These are phyloP conservation scores for Megaceryle alcyon DNA, from an alignment of 2,797 vertebrate species.

Conservation along the genomic window DNA sequence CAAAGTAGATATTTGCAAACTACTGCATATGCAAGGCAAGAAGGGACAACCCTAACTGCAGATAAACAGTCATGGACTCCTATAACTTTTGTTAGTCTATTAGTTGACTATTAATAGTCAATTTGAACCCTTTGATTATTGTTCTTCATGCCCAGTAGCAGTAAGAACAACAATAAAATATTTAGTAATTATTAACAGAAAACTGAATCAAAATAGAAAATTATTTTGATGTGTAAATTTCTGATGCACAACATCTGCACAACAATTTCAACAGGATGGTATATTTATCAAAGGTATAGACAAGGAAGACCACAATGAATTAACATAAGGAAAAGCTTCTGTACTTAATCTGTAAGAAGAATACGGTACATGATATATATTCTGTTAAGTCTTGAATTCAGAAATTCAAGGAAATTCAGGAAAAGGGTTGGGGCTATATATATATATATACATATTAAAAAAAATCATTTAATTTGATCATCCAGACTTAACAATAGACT, in stretches of 20 bases:
- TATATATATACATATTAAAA: not conserved
- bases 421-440: not conserved
- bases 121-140: not conserved
- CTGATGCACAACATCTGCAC: not conserved
- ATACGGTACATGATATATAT: not conserved
- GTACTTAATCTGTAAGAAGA: not conserved
- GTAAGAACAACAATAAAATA: not conserved
- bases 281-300: not conserved
- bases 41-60: not conserved
- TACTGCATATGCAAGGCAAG: not conserved
- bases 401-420: not conserved
- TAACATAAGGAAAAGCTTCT: not conserved
- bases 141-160: not conserved
- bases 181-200: not conserved
- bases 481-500: not conserved
- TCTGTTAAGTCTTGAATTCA: not conserved
- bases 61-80: not conserved
- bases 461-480: not conserved
- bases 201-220: not conserved
- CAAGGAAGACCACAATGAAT: not conserved
- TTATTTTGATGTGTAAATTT: not conserved
- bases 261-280: not conserved
- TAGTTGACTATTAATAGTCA: not conserved
- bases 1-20: not conserved
- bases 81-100: not conserved